Base-by-base conservation (phyloP, 1,140 invertebrate genomes). In the Tyrophagus putrescentiae region DNA sequence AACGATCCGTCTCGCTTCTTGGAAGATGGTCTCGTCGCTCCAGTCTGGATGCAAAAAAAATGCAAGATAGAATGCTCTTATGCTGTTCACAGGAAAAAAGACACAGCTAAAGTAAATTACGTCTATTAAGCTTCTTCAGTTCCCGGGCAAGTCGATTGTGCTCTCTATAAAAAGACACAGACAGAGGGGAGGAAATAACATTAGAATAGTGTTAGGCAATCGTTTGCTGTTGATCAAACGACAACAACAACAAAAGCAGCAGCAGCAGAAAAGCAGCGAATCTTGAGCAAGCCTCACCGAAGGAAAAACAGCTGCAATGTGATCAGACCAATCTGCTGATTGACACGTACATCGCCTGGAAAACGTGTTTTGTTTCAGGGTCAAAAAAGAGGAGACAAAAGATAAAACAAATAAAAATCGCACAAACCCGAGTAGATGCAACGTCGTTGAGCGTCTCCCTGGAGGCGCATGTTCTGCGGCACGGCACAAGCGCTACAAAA, bases 1-100 rank as follows among this genome's bases (percentile, higher is more conserved):
- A 1, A 93, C 83, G 23, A 93, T 82, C 57, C 81, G 78, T 63
- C 87, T 78, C 0, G 86, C 78, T 68, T 91, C 85, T 67, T 72
- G 64, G 48, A 62, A 69, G 13, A 66, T 56, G 39, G 18, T 63
- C 52, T 64, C 66, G 45, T 69, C 68, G 29, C 57, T 57, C 68
- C 68, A 70, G n/a, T 62, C 57, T 21, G 59, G 59, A 57, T 64
- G 67, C 4, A 64, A 23, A 58, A 3, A 77, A 3, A 3, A 42
- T n/a, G 25, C 25, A 42, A 3, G 18, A 21, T 42, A 3, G 1
- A 42, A 42, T 21, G 41, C 6, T 61, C 63, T 69, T n/a, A n/a
- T n/a, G n/a, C n/a, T n/a, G n/a, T n/a, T n/a, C n/a, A 42, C 18
- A 42, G 25, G 25, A 21, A 5, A 42, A 42, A 42, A 42, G 45